phyloP scores from a whole-genome alignment of 2,113 vertebrate genomes.

The Hemicordylus capensis region DNA sequence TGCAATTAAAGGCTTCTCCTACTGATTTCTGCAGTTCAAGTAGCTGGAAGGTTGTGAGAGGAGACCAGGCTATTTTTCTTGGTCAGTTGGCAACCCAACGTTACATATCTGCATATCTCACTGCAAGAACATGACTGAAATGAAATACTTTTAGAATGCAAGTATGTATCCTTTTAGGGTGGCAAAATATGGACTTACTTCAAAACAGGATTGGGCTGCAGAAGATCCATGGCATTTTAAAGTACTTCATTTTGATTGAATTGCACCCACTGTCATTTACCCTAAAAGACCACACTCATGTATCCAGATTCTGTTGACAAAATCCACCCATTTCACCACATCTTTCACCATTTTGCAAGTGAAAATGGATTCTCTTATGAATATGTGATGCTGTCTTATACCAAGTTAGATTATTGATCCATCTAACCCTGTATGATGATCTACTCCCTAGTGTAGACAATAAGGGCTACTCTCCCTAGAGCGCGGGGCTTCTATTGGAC shows the following conservation, averaged over 20 bases:
- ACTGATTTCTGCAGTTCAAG: background rate
- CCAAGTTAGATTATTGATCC: too few species aligned
- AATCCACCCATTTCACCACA: background rate
- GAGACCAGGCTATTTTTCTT: background rate
- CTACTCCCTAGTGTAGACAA: too few species aligned
- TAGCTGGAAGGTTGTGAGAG: background rate
- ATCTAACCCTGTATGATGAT: too few species aligned
- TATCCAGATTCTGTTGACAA: background rate
- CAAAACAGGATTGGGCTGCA: background rate
- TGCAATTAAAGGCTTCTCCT: background rate
- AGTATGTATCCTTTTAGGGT: too few species aligned
- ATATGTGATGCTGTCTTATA: too few species aligned
- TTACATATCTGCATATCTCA: background rate
- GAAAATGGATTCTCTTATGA: too few species aligned
- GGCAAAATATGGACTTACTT: background rate
- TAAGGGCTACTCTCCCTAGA: too few species aligned
- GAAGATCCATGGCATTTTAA: background rate
- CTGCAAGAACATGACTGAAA: background rate
- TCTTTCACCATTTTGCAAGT: background rate
- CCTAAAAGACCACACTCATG: background rate
- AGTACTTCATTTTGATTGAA: background rate
- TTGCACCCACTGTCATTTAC: background rate
- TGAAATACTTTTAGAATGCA: background rate
- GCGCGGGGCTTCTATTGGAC: too few species aligned
- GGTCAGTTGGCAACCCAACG: background rate